These are phyloP conservation scores for Zoroaster sp. DNA, from an alignment of 53 echinoderm and acorn worm genomes.

Conservation along the genomic window DNA sequence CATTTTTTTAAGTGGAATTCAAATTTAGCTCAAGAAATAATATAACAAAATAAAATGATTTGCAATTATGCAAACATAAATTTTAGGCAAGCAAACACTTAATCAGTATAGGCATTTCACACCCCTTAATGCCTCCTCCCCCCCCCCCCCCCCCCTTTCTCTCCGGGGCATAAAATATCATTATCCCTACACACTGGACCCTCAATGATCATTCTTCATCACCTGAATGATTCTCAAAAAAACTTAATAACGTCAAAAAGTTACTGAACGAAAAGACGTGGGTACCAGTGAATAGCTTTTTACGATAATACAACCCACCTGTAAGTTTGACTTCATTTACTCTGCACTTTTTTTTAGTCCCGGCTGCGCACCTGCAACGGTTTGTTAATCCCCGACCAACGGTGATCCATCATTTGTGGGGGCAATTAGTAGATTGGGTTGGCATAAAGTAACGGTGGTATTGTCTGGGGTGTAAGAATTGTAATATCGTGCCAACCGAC, in stretches of 20 bases:
- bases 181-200: too few relatives aligned
- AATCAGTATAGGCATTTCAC: too few relatives aligned
- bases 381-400: not conserved
- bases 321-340: not conserved
- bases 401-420: slow-evolving; percentile 6
- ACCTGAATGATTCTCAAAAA: not conserved
- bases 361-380: not conserved
- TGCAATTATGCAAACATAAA: too few relatives aligned
- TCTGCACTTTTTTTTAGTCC: not conserved
- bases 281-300: not conserved
- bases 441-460: not conserved
- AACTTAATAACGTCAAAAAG: not conserved
- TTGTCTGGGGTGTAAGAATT: not conserved
- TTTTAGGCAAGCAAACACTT: too few relatives aligned
- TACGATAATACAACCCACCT: too few relatives aligned
- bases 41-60: too few relatives aligned
- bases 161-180: too few relatives aligned
- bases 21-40: too few relatives aligned
- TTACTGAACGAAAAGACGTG: not conserved
- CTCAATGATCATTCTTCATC: too few relatives aligned
- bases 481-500: not conserved
- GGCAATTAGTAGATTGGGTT: not conserved
- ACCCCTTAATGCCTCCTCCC: too few relatives aligned
- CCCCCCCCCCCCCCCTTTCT: too few relatives aligned
- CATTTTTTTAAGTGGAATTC: too few relatives aligned